Evolutionary conservation across 2,888 invertebrate species (phyloP), one percentile per base, ranked within the genome.

Genomic region (Phortica magna): DNA sequence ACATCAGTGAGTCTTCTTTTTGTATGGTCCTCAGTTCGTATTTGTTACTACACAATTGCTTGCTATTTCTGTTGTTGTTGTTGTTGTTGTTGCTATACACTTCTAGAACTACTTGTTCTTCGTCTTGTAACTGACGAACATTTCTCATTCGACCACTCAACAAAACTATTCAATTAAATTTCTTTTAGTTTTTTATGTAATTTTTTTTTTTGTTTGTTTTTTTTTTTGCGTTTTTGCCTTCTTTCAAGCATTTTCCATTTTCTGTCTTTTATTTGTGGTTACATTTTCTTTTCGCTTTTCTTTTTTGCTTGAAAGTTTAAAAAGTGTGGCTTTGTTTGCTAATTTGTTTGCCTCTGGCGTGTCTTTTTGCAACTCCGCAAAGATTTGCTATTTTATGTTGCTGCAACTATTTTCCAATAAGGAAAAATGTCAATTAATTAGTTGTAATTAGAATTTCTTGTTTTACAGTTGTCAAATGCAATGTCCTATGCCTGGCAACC

Each of bases 371-470:
- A 19, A n/a, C 17, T 42, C 14, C 48, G 14, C 48, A 39, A 31
- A 70, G 22, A 39, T 64, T 76, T 71, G 53, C 3, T 53, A 22
- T 73, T 76, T 65, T 17, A 76, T 67, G 61, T 74, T 78, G 42
- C 75, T 71, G 75, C 77, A 79, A 80, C 79, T 77, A 80, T 82
- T 82, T 83, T 81, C 77, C 77, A 80, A 81, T 83, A 81, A 31
- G 31, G 31, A 82, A 83, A 80, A 75, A 78, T 81, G 83, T 78
- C 81, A 82, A 83, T 83, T 83, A 80, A 82, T 82, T 79, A 82
- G 67, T 78, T 77, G 41, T 17, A 42, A 59, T 73, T 14, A 19
- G 9, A 61, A 55, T 73, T 41, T 31, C 19, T 43, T 57, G 61
- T 61, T 43, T 19, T 14, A 48, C 48, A 48, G 48, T 43, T 43